Base-by-base conservation (phyloP, 2,113 vertebrate species). In the Caranx ignobilis region DNA sequence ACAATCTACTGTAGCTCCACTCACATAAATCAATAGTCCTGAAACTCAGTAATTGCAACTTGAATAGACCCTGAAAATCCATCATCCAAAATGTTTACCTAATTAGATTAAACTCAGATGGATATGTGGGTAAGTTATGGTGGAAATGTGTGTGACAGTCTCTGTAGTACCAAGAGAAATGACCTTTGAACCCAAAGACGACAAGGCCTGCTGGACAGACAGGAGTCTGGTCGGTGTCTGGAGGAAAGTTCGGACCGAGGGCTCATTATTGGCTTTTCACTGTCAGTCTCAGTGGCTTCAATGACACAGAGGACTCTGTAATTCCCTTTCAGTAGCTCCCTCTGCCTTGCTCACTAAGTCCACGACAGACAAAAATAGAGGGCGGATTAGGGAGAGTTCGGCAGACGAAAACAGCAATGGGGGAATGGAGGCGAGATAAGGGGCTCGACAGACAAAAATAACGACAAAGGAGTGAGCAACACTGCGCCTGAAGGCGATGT, bases 21-120 rank as follows among this genome's bases (percentile, higher is more conserved):
- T 41, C 47, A 77, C 37, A 64, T 59, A 57, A 88, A 89, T 89
- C 82, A 75, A 87, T 91, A 79, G 55, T 80, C 63, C 39, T 84
- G 81, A 77, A 81, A 79, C 71, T 61, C 75, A 60, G 73, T 88
- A 90, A 93, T 87, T 87, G 83, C 84, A 68, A 60, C 79, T 26
- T 70, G 72, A 77, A 84, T 16, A 76, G 50, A 10, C 34, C 2
- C 35, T 37, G 55, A 55, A 81, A 86, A 91, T 91, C 81, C 66
- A 88, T 91, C 81, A 65, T 67, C 12, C 34, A 64, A 77, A 83
- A 80, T 86, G 82, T 90, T 86, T 85, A 71, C 62, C 69, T 80
- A 72, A 90, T 87, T 81, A 88, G 68, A 83, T 83, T 82, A 50
- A 81, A 81, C 45, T 77, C 26, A 72, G 77, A 85, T 68, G 45